These are phyloP conservation scores for Folsomia manolachei DNA, from an alignment of 2,888 invertebrate species.

Conservation along the genomic window DNA sequence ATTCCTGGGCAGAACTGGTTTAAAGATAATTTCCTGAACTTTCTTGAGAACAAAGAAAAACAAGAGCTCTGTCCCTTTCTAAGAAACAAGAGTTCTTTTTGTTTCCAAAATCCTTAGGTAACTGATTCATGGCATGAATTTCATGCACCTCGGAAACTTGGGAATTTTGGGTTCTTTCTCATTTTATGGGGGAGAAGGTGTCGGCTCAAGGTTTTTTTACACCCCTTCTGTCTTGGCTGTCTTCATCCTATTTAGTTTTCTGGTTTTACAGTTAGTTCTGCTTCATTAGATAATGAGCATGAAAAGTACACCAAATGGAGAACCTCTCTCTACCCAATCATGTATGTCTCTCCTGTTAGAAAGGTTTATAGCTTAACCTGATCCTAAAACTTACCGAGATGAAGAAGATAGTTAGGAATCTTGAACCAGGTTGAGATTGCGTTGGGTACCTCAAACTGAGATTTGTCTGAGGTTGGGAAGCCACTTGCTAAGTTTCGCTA, in stretches of 20 bases:
- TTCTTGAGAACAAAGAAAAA: background rate
- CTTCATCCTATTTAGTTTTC: too few species aligned
- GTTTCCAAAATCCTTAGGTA: background rate
- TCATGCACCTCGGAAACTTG: background rate
- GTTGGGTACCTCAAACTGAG: too few species aligned
- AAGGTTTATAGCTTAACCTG: too few species aligned
- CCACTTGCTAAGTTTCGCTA: too few species aligned
- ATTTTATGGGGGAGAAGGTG: background rate
- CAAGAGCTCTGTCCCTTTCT: background rate
- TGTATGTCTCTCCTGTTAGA: too few species aligned
- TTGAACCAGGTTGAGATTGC: too few species aligned
- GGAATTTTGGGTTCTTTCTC: background rate
- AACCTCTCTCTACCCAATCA: too few species aligned
- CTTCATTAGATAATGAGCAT: background rate
- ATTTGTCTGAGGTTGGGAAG: too few species aligned
- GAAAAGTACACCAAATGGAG: too few species aligned
- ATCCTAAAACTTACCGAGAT: too few species aligned
- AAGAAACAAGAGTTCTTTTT: background rate
- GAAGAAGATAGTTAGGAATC: too few species aligned
- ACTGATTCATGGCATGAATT: background rate
- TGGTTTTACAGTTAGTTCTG: too few species aligned
- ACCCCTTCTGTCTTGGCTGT: background rate
- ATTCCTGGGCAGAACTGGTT: background rate
- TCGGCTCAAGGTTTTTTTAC: background rate
- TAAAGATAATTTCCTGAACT: background rate